Evolutionary conservation across 2,888 invertebrate genomes (phyloP).

Genomic region (Chloroclystis v-ata): DNA sequence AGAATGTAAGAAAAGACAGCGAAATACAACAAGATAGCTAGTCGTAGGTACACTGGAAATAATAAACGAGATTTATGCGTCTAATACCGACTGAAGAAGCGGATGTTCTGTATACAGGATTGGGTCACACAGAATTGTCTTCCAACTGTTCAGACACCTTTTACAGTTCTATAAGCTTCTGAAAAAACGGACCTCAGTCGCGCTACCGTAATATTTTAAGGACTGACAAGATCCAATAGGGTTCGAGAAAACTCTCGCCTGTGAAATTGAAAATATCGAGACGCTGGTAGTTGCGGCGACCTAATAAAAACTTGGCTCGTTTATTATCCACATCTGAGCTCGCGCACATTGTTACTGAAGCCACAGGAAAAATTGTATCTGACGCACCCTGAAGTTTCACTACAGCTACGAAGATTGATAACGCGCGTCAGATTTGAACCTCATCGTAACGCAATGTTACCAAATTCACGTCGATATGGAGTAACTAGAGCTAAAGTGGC

Average conservation of each 20-base stretch:
- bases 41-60: not conserved
- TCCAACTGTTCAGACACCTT: not conserved
- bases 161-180: not conserved
- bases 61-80: not conserved
- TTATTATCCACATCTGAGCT: conserved; percentile 25
- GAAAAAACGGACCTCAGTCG: not conserved
- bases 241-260: conserved; percentile 22
- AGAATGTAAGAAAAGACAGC: no score
- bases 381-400: conserved; percentile 2
- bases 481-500: no score
- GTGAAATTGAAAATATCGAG: conserved; percentile 30
- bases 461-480: not conserved
- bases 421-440: not conserved
- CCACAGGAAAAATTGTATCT: conserved; percentile 6
- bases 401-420: not conserved
- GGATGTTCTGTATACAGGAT: not conserved
- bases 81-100: not conserved
- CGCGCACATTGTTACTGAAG: conserved; percentile 20
- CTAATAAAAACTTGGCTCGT: conserved; percentile 29
- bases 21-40: no score
- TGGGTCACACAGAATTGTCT: no score
- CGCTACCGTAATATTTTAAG: conserved; percentile 14
- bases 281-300: conserved; percentile 23
- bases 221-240: conserved; percentile 19
- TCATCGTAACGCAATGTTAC: not conserved